phyloP scores from a whole-genome alignment of 2,888 invertebrate species.

The Eupithecia tripunctaria region DNA sequence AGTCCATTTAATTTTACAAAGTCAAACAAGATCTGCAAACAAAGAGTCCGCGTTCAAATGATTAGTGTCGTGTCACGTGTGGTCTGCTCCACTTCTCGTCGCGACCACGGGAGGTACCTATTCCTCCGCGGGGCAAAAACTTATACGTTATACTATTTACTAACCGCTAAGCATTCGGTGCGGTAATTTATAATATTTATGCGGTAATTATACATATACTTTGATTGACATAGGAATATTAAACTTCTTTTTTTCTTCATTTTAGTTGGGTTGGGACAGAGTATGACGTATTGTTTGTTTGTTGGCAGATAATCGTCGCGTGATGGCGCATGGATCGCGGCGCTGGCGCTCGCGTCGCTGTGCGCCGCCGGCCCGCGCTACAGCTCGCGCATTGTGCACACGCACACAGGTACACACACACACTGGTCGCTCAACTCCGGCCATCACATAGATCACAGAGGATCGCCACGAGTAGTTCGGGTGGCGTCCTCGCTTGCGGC shows the following conservation, averaged over 20 bases:
- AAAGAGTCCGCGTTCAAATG: background rate
- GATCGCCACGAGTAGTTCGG: conserved; percentile 12
- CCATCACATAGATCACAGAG: conserved; percentile 22
- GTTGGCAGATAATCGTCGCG: conserved; percentile 68
- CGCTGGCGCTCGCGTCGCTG: conserved; percentile 70
- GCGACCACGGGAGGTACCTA: too few relatives aligned
- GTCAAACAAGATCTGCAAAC: conserved; percentile 9
- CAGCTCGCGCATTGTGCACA: conserved; percentile 92
- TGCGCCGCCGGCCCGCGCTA: conserved; percentile 86
- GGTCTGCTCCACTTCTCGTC: too few relatives aligned
- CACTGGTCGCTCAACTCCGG: conserved; percentile 13
- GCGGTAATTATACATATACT: too few relatives aligned
- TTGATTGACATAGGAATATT: background rate
- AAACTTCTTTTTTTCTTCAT: background rate
- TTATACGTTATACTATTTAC: too few relatives aligned
- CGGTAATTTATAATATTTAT: too few relatives aligned
- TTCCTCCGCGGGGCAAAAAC: too few relatives aligned
- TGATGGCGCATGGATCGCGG: conserved; percentile 83
- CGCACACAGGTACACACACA: conserved; percentile 85
- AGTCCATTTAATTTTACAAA: conserved; percentile 13
- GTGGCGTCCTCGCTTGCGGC: conserved; percentile 9
- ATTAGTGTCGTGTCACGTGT: background rate
- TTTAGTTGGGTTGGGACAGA: too few relatives aligned
- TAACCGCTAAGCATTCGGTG: too few relatives aligned
- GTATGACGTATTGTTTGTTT: conserved; percentile 3